Evolutionary conservation across 2,797 vertebrate genomes (phyloP).

Genomic region (Poecile montanus): DNA sequence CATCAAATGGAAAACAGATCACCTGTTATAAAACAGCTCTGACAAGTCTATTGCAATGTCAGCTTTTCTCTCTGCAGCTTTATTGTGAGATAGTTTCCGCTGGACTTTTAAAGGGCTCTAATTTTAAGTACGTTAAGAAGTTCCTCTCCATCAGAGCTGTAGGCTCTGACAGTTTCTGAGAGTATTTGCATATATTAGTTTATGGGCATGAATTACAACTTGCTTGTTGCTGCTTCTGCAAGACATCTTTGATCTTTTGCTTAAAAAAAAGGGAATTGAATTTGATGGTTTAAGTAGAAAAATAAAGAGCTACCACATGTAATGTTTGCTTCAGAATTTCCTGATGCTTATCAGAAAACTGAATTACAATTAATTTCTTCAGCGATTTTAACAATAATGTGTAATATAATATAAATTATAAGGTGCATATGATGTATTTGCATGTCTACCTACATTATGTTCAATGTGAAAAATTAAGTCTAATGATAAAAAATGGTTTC

Average conservation of each 20-base stretch:
- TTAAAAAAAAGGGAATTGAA: neutral
- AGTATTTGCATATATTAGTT: neutral
- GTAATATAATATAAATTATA: neutral
- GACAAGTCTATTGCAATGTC: slow-evolving; percentile 48
- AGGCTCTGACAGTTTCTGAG: neutral
- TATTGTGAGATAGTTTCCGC: neutral
- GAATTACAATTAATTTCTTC: neutral
- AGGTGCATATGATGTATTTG: neutral
- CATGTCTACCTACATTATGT: neutral
- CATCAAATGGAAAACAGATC: slow-evolving; percentile 20
- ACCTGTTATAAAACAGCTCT: neutral
- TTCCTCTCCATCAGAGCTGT: neutral
- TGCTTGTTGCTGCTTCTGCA: neutral
- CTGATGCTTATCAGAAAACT: neutral
- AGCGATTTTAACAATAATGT: neutral
- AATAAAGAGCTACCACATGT: neutral
- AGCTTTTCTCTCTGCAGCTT: slow-evolving; percentile 28
- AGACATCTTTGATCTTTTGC: neutral
- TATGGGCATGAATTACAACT: neutral
- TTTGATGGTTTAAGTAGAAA: neutral
- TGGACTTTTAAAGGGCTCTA: neutral
- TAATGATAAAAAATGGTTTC: neutral
- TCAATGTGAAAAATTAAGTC: neutral
- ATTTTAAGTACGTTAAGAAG: neutral
- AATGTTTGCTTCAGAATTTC: neutral